Evolutionary conservation across 2,888 invertebrate species (phyloP).

Genomic region (Lasioglossum figueresi): DNA sequence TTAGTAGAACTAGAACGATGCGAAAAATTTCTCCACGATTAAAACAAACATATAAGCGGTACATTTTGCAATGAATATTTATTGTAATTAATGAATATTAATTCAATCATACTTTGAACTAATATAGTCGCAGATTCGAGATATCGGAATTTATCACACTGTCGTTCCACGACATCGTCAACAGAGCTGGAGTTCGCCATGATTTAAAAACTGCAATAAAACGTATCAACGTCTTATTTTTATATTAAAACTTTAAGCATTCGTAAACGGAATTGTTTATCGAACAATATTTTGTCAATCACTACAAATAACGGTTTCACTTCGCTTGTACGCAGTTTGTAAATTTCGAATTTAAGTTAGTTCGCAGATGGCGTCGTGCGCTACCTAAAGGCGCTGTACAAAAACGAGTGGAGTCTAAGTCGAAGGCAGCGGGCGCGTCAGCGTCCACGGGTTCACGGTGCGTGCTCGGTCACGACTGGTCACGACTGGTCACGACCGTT

Average conservation of each 20-base stretch:
- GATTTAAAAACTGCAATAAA: background rate
- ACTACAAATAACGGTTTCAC: background rate
- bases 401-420: too few relatives aligned
- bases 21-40: background rate
- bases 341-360: slow-evolving; percentile 35
- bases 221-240: background rate
- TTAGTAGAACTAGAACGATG: background rate
- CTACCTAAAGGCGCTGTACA: background rate
- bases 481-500: too few relatives aligned
- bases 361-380: background rate
- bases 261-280: background rate
- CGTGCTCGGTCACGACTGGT: too few relatives aligned
- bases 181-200: slow-evolving; percentile 36
- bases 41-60: background rate
- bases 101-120: slow-evolving; percentile 64
- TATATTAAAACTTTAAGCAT: background rate
- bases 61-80: background rate
- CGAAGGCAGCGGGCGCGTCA: too few relatives aligned
- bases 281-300: background rate
- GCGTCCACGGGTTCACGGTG: too few relatives aligned
- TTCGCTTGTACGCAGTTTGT: background rate
- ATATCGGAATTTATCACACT: slow-evolving; percentile 60
- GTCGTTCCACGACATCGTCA: slow-evolving; percentile 65
- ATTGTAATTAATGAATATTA: too few relatives aligned
- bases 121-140: slow-evolving; percentile 69